These are phyloP conservation scores for Prionace glauca DNA, from an alignment of 2,797 vertebrate genomes.

Conservation along the genomic window DNA sequence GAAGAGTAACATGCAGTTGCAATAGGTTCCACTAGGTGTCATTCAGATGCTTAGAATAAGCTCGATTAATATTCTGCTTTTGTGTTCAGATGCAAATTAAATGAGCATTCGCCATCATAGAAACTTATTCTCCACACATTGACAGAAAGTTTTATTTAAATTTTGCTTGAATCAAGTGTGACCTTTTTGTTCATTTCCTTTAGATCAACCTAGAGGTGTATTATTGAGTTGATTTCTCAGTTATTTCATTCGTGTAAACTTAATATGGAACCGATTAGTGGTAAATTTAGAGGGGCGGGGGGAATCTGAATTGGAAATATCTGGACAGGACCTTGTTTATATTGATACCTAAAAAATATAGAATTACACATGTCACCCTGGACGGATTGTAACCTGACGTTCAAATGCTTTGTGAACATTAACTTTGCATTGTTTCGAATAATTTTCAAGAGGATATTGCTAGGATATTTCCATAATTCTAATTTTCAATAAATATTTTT, in stretches of 20 bases:
- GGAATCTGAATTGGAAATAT: background rate
- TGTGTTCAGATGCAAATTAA: background rate
- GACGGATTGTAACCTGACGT: background rate
- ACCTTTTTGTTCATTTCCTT: background rate
- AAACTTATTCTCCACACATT: background rate
- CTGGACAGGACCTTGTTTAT: background rate
- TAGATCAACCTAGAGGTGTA: background rate
- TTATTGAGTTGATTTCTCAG: background rate
- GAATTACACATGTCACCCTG: background rate
- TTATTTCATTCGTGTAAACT: background rate
- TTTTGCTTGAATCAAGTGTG: background rate
- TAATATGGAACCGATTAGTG: background rate
- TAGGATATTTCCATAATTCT: background rate
- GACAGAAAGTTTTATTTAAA: background rate
- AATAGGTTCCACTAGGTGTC: conserved; percentile 23
- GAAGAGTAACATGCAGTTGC: background rate
- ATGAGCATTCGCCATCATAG: background rate
- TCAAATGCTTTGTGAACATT: background rate
- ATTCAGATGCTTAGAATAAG: conserved; percentile 5
- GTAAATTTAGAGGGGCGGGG: background rate
- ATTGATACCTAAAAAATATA: background rate
- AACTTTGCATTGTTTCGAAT: background rate
- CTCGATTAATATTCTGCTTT: background rate
- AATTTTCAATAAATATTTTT: background rate
- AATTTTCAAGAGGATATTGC: too few species aligned